These are phyloP conservation scores for Arenaria interpres DNA, from an alignment of 2,113 vertebrate genomes.

Conservation along the genomic window DNA sequence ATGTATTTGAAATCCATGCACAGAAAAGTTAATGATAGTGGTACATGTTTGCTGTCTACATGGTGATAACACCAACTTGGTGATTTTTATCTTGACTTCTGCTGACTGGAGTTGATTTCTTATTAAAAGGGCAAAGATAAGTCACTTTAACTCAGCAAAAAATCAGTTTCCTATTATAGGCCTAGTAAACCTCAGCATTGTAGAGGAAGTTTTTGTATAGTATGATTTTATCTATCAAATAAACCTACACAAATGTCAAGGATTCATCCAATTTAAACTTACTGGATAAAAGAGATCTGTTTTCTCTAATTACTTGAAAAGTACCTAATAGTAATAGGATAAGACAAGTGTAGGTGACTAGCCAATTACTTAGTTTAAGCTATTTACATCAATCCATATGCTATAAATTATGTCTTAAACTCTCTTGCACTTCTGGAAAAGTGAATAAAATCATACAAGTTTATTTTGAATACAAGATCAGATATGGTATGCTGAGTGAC, in stretches of 20 bases:
- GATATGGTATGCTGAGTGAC: slow-evolving; percentile 70
- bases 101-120: slow-evolving; percentile 49
- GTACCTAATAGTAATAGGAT: slow-evolving; percentile 42
- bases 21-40: background rate
- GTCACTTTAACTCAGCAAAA: slow-evolving; percentile 45
- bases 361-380: slow-evolving; percentile 52
- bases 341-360: slow-evolving; percentile 51
- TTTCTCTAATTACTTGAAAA: slow-evolving; percentile 47
- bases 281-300: slow-evolving; percentile 16
- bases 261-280: slow-evolving; percentile 45
- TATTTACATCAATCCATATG: slow-evolving; percentile 59
- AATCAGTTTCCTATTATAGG: slow-evolving; percentile 47
- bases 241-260: slow-evolving; percentile 28
- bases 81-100: slow-evolving; percentile 57
- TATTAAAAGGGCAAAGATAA: slow-evolving; percentile 63
- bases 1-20: slow-evolving; percentile 20
- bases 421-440: slow-evolving; percentile 58
- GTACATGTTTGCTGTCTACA: background rate
- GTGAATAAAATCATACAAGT: slow-evolving; percentile 70
- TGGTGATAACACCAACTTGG: background rate
- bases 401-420: slow-evolving; percentile 65
- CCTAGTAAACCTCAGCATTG: background rate
- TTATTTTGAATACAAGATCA: slow-evolving; percentile 75
- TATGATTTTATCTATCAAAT: slow-evolving; percentile 56
- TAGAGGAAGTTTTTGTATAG: slow-evolving; percentile 10